Base-by-base conservation (phyloP, 1,140 invertebrate species). In the Condylostylus longicornis region DNA sequence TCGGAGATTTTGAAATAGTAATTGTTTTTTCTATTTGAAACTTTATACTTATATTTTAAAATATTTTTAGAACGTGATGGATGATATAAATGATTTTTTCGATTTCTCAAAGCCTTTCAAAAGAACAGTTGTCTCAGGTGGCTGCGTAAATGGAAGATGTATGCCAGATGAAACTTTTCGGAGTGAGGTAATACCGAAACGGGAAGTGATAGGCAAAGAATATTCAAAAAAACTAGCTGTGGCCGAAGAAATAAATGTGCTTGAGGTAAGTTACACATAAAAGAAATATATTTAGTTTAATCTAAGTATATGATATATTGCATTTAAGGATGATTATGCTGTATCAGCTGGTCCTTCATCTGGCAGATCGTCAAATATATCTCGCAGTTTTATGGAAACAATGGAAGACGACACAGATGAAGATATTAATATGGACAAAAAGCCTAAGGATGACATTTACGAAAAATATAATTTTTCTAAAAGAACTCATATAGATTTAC, bases 31-130 rank as follows among this genome's bases (percentile, higher is more conserved):
- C n/a, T n/a, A n/a, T n/a, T n/a, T n/a, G n/a, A n/a, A n/a, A n/a
- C n/a, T n/a, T n/a, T n/a, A n/a, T n/a, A n/a, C n/a, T n/a, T n/a
- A n/a, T n/a, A n/a, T n/a, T n/a, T n/a, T n/a, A n/a, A n/a, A n/a
- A n/a, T n/a, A n/a, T n/a, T n/a, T n/a, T n/a, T n/a, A n/a, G n/a
- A n/a, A n/a, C n/a, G n/a, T 25, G n/a, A 53, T 58, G 55, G 53
- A 58, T 34, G 45, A 58, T 7, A 9, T 58, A 0, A 41, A 51
- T 30, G 42, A 51, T 27, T 58, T 58, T 17, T 58, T 58, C 13
- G 51, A 58, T n/a, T 56, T 58, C 15, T 43, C 51, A 1, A 58
- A 58, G 36, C 41, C 50, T 0, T 58, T 53, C 17, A 40, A 42
- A 9, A 46, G 53, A 14, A 38, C 31, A 15, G 2, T 19, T 5